Percentiles rank a stretch among this genome's conserved stretches.
Conservation (phyloP, 1,140 invertebrate genomes). For the Pseudoatta argentina region DNA sequence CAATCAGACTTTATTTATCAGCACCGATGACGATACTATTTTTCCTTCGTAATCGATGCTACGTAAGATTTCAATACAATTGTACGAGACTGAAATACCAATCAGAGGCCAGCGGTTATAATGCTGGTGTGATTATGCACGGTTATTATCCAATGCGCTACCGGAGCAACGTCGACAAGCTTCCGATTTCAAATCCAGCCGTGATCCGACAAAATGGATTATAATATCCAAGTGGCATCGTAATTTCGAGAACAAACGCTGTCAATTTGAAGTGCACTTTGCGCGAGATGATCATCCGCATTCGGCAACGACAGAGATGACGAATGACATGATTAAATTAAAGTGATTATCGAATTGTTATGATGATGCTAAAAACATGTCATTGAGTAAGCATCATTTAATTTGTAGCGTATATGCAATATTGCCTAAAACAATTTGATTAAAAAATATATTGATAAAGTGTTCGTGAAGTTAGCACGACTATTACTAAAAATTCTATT, state of each 20-base stretch:
- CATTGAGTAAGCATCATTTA: neutral
- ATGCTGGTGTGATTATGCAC: constrained; percentile 23
- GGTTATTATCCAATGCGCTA: constrained; percentile 41
- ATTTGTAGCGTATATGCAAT: neutral
- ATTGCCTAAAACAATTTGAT: neutral
- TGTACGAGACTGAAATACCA: constrained; percentile 12
- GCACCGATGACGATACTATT: neutral
- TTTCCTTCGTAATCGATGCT: constrained; percentile 16
- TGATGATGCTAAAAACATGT: neutral
- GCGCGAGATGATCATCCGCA: constrained; percentile 14
- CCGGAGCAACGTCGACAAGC: neutral
- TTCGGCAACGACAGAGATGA: constrained; percentile 25
- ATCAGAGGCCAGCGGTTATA: constrained; percentile 12
- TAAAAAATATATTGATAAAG: too few species aligned
- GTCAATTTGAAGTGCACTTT: constrained; percentile 39
- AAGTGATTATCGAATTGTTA: neutral
- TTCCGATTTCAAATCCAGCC: constrained; percentile 26
- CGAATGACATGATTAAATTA: constrained; percentile 38
- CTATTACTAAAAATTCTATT: too few species aligned
- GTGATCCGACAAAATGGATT: constrained; percentile 43
- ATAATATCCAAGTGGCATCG: constrained; percentile 42
- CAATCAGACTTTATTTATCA: constrained; percentile 20
- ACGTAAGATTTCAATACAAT: neutral
- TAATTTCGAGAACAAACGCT: constrained; percentile 53
- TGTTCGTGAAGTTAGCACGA: too few species aligned